phyloP scores from a whole-genome alignment of 2,888 invertebrate genomes.

The Pseudococcus longispinus region DNA sequence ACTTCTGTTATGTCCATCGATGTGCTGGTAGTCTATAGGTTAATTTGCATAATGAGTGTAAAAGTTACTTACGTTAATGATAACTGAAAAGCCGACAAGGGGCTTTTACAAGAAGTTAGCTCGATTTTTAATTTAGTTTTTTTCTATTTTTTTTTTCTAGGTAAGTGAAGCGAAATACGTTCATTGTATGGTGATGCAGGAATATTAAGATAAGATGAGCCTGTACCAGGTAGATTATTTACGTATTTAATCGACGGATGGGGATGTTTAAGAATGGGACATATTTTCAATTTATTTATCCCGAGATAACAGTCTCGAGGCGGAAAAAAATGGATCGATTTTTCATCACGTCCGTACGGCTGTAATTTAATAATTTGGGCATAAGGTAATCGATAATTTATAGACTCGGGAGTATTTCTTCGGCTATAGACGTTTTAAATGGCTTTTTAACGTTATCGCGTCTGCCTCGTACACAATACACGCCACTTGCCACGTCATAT shows the following conservation, averaged over 20 bases:
- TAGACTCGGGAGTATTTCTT: not conserved
- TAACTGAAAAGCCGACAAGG: constrained; percentile 21
- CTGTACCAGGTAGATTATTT: not conserved
- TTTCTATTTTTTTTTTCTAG: not conserved
- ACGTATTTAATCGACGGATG: not conserved
- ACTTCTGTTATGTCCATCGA: constrained; percentile 44
- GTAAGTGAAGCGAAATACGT: not conserved
- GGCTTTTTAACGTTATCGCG: constrained; percentile 34
- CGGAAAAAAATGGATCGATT: not conserved
- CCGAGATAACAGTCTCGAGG: not conserved
- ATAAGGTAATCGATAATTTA: constrained; percentile 45
- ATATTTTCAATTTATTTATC: not conserved
- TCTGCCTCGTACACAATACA: not conserved
- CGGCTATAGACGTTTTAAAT: constrained; percentile 1
- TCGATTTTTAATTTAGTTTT: not conserved
- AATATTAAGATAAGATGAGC: not conserved
- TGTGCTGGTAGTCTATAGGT: not conserved
- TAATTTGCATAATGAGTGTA: constrained; percentile 54
- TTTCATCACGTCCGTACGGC: not conserved
- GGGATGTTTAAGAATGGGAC: not conserved
- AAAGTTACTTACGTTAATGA: constrained; percentile 37
- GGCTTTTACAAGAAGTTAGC: constrained; percentile 40
- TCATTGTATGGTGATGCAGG: not conserved
- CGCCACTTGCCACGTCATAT: not conserved
- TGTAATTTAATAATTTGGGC: constrained; percentile 18